phyloP scores from a whole-genome alignment of 1,140 invertebrate species.

The Kradibia gibbosae region DNA sequence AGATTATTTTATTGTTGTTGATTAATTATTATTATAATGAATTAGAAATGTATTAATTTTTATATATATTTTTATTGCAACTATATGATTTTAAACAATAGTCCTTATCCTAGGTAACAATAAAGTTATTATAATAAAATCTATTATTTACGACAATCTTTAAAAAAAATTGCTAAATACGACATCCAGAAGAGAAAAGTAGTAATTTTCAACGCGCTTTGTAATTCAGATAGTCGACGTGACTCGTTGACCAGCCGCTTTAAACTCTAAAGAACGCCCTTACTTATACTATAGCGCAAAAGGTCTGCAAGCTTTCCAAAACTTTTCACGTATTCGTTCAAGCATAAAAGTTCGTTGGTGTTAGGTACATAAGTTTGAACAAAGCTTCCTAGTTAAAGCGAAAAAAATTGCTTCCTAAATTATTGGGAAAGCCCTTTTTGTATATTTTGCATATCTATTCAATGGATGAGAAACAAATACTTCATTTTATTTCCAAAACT shows the following conservation, averaged over 20 bases:
- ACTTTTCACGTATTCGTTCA: constrained; percentile 38
- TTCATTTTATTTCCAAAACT: too few relatives aligned
- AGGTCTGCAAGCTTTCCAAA: constrained; percentile 15
- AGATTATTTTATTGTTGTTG: too few relatives aligned
- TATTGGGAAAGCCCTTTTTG: not conserved
- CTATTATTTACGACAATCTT: not conserved
- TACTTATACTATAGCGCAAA: not conserved
- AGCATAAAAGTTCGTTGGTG: constrained; percentile 37
- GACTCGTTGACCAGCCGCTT: constrained; percentile 22
- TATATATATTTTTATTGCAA: too few relatives aligned
- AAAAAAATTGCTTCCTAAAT: constrained; percentile 7
- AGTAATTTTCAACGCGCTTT: constrained; percentile 7
- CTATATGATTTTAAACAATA: too few relatives aligned
- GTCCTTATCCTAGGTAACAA: too few relatives aligned
- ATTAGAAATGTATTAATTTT: too few relatives aligned
- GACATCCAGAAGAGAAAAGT: not conserved
- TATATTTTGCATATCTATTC: not conserved
- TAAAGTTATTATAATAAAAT: not conserved
- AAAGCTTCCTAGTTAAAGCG: constrained; percentile 4
- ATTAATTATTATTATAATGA: too few relatives aligned
- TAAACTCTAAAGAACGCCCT: constrained; percentile 9
- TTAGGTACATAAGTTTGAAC: constrained; percentile 39
- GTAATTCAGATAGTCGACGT: constrained; percentile 20
- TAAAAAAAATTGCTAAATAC: not conserved
- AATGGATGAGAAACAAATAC: not conserved